Conservation (phyloP, 2,888 invertebrate species). For the Drosophila pseudotakahashii region DNA sequence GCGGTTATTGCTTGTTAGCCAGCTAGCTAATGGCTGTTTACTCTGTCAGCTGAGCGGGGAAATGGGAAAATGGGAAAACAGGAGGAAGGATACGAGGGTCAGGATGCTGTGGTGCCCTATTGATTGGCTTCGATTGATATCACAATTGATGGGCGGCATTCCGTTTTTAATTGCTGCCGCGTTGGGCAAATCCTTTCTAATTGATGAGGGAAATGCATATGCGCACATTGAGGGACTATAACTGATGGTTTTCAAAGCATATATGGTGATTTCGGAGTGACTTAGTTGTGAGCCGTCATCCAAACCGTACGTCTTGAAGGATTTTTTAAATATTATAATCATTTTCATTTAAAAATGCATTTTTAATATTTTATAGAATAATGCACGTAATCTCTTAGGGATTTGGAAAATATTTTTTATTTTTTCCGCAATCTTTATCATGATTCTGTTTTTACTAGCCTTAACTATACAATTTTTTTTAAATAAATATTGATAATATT, state of each 20-base stretch:
- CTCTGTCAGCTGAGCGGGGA: slow-evolving; percentile 14
- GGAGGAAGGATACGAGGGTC: slow-evolving; percentile 5
- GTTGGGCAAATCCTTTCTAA: slow-evolving; percentile 33
- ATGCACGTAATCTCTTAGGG: no score
- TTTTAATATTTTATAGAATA: background rate
- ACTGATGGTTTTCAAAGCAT: background rate
- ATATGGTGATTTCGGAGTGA: background rate
- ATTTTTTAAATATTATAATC: background rate
- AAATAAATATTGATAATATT: no score
- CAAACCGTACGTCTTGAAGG: background rate
- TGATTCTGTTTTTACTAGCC: no score
- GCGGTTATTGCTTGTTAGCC: slow-evolving; percentile 65
- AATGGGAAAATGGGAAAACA: background rate
- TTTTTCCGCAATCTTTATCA: no score
- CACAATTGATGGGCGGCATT: slow-evolving; percentile 64
- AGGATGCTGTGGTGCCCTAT: slow-evolving; percentile 41
- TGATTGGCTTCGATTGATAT: slow-evolving; percentile 55
- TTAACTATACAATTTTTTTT: no score
- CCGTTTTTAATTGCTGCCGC: slow-evolving; percentile 56
- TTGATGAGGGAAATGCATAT: slow-evolving; percentile 15
- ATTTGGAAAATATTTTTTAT: no score
- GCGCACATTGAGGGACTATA: background rate
- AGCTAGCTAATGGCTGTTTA: slow-evolving; percentile 60
- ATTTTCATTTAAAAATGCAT: background rate
- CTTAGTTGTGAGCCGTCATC: background rate